These are phyloP conservation scores for Eulemur rubriventer DNA, from an alignment of 2,797 vertebrate species.

Conservation along the genomic window DNA sequence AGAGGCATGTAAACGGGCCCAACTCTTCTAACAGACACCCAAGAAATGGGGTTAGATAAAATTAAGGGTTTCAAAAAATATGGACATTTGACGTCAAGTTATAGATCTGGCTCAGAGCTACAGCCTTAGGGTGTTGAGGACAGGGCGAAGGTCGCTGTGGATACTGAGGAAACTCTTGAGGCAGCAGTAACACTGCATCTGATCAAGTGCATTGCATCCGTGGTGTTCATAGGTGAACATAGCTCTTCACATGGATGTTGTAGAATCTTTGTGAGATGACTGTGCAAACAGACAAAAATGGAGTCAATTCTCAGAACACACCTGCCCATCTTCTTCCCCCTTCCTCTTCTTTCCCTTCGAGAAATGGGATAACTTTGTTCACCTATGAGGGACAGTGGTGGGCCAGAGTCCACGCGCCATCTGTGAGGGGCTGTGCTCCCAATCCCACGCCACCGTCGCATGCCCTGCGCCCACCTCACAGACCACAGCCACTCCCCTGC, in stretches of 20 bases:
- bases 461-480: fast-evolving
- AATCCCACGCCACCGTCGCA: too few relatives aligned
- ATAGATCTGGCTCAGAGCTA: not conserved
- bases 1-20: not conserved
- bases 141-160: not conserved
- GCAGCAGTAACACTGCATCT: not conserved
- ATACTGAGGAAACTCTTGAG: not conserved
- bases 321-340: not conserved
- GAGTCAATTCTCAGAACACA: not conserved
- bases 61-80: not conserved
- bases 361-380: not conserved
- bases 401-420: fast-evolving
- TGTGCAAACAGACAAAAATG: not conserved
- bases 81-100: not conserved
- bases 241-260: not conserved
- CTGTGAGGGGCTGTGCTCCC: not conserved
- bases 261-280: not conserved
- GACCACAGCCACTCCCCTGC: not conserved
- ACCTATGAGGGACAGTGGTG: not conserved
- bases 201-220: not conserved
- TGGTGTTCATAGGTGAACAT: not conserved
- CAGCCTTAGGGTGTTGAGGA: not conserved
- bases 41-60: constrained; percentile 11
- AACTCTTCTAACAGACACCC: not conserved
- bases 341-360: not conserved